phyloP scores from a whole-genome alignment of 2,113 vertebrate genomes.

The Zingel zingel region DNA sequence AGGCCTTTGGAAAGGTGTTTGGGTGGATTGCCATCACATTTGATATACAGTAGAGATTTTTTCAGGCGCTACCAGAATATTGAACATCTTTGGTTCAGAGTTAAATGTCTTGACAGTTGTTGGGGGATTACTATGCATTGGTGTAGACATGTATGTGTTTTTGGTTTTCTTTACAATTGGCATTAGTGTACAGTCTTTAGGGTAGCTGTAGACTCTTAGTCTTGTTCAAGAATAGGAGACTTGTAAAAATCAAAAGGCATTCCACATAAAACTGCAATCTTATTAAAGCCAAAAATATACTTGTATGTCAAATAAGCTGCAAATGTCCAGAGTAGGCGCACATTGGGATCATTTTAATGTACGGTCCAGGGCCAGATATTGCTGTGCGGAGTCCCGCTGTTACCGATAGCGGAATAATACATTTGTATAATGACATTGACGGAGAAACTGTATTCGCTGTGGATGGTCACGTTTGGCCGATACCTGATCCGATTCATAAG shows the following conservation, averaged over 20 bases:
- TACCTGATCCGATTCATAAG: neutral
- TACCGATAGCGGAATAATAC: no score
- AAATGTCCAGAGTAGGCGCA: neutral
- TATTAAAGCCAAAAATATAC: neutral
- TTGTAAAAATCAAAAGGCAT: no score
- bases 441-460: no score
- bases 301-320: neutral
- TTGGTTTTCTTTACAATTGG: neutral
- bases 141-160: no score
- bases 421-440: no score
- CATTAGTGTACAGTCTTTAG: neutral
- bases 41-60: neutral
- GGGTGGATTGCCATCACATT: no score
- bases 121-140: no score
- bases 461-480: no score
- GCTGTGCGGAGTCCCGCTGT: neutral
- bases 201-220: neutral
- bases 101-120: no score
- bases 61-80: no score
- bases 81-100: no score
- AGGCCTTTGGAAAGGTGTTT: neutral
- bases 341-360: neutral
- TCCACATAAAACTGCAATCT: neutral
- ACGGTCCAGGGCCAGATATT: neutral
- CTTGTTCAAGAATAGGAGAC: neutral